These are phyloP conservation scores for Trigoniulus corallinus DNA, from an alignment of 1,140 invertebrate species.

Conservation along the genomic window DNA sequence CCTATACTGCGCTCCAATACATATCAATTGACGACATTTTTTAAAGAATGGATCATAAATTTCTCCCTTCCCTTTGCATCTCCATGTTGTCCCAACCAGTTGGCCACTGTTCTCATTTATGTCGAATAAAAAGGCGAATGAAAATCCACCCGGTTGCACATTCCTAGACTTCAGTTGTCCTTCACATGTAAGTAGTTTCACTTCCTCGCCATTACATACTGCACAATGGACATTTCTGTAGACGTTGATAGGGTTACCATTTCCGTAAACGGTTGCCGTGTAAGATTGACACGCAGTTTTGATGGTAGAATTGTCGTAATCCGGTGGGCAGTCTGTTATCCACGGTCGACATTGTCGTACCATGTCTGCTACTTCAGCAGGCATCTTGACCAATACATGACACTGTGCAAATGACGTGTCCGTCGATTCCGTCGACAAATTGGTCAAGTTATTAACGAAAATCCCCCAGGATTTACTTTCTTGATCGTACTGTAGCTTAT, in stretches of 20 bases:
- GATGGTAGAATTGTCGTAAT: conserved; percentile 23
- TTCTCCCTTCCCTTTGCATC: conserved; percentile 19
- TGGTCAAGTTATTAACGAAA: not conserved
- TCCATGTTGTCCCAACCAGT: conserved; percentile 22
- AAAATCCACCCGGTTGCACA: conserved; percentile 25
- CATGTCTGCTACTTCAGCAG: conserved; percentile 18
- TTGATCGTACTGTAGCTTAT: conserved; percentile 16
- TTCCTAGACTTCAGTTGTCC: conserved; percentile 10
- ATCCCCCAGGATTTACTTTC: conserved; percentile 19
- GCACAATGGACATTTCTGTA: conserved; percentile 41
- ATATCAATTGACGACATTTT: conserved; percentile 28
- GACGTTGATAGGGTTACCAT: conserved; percentile 10
- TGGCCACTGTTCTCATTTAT: conserved; percentile 20
- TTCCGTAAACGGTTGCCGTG: conserved; percentile 27
- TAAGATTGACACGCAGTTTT: conserved; percentile 22
- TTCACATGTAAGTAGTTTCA: conserved; percentile 25
- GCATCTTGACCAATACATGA: conserved; percentile 20
- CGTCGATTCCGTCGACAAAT: conserved; percentile 5
- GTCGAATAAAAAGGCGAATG: conserved; percentile 36
- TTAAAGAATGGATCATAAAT: conserved; percentile 36
- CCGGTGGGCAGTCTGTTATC: conserved; percentile 20
- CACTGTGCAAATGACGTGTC: conserved; percentile 18
- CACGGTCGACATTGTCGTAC: conserved; percentile 18
- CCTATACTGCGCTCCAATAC: conserved; percentile 13
- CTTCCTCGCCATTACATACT: conserved; percentile 30